Base-by-base conservation (phyloP, 2,113 vertebrate species). In the Thamnaconus septentrionalis region DNA sequence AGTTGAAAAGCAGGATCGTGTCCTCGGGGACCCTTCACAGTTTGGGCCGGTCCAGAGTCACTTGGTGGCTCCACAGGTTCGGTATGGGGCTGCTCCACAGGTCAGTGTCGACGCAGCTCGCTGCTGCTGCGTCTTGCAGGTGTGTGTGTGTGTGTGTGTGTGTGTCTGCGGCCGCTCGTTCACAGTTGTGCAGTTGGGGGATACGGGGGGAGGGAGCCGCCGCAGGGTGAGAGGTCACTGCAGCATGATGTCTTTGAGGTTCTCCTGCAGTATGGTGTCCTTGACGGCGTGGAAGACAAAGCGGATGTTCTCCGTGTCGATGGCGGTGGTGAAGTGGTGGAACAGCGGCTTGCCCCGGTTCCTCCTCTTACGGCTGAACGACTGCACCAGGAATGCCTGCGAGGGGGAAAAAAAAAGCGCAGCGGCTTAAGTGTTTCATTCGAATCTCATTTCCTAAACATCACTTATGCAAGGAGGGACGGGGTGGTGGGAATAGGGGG, bases 191-290 rank as follows among this genome's bases (percentile, higher is more conserved):
- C 8, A 6, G 45, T 5, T 46, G 45, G 45, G 45, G 45, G 45
- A 3, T 1, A 8, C 1, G 3, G 45, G 1, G 45, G 5, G 53
- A 64, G 65, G 54, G 48, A 31, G 53, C n/a, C 39, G n/a, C 18
- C 7, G 4, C 62, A 50, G 8, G 60, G 66, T 51, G 6, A 9
- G 49, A 41, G 48, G 76, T 96, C 94, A 98, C 93, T 98, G 95
- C 91, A 98, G 88, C 96, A 98, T 98, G 70, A 98, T 97, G n/a
- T 98, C 96, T 82, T 94, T 97, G 57, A 98, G 95, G 74, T 98
- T 98, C 77, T 98, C 95, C 80, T 98, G 96, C 87, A 98, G 92
- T 89, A 98, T 98, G 0, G 96, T 98, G 93, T 98, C 96, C 87
- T 98, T 98, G 75, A 98, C 96, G 0, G 96, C 96, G 5, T 96